Conservation (phyloP, 2,797 vertebrate species). For the Pseudochirops corinnae region DNA sequence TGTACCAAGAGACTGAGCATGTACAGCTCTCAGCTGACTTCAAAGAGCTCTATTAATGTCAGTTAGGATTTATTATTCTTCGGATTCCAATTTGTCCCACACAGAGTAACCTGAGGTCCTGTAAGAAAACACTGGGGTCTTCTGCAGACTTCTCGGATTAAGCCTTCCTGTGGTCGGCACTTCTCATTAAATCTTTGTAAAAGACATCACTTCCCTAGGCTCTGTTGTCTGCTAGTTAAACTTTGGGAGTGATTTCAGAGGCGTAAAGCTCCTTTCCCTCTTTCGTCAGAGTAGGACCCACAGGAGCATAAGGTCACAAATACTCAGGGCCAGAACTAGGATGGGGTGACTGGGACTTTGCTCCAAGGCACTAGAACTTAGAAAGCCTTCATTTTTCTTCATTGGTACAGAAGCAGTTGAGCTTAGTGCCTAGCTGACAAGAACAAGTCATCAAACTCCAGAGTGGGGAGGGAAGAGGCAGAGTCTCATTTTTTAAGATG, state of each 20-base stretch:
- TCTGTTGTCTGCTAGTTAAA: not conserved
- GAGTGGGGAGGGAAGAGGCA: not conserved
- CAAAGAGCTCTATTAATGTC: not conserved
- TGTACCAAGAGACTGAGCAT: not conserved
- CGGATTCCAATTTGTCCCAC: not conserved
- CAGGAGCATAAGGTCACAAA: not conserved
- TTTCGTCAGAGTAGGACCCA: not conserved
- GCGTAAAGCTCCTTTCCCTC: not conserved
- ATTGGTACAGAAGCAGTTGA: not conserved
- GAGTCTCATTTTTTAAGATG: not conserved
- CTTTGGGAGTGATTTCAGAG: not conserved
- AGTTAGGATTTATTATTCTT: not conserved
- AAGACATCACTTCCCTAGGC: not conserved
- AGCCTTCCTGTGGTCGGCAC: not conserved
- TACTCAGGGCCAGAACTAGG: not conserved
- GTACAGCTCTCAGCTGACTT: not conserved
- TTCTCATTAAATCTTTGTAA: not conserved
- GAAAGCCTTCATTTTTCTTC: not conserved
- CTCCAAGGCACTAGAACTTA: not conserved
- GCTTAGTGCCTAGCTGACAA: not conserved
- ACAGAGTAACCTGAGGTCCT: not conserved
- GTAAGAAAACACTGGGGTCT: not conserved
- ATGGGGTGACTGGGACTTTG: not conserved
- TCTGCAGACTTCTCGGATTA: not conserved
- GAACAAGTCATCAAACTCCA: not conserved